A percentile compares a stretch with the other conserved stretches of the same genome.
Evolutionary conservation across 2,113 vertebrate genomes (phyloP).

Genomic region (Channa argus): DNA sequence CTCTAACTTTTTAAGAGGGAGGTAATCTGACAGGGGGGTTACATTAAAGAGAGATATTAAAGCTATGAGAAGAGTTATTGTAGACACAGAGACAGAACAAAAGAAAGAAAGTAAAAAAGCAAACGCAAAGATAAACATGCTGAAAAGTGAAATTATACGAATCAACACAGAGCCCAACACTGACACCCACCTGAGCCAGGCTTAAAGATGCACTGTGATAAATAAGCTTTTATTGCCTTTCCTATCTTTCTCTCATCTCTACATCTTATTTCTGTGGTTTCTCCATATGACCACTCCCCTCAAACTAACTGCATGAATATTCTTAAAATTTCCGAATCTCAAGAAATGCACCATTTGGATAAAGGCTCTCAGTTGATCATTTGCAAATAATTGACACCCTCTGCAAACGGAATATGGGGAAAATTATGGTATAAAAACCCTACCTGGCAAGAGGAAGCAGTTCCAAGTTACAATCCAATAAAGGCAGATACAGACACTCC

Average conservation of each 20-base stretch:
- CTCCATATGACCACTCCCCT: conserved; percentile 47
- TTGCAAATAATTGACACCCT: not conserved
- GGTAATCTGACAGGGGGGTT: conserved; percentile 22
- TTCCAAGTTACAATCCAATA: conserved; percentile 74
- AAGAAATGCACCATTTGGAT: conserved; percentile 31
- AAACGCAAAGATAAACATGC: not conserved
- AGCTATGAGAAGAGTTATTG: conserved; percentile 4
- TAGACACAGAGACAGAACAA: no score
- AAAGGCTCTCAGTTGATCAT: not conserved
- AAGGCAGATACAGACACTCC: conserved; percentile 62
- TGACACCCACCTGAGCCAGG: conserved; percentile 25
- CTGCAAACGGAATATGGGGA: conserved; percentile 7
- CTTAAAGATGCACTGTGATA: conserved; percentile 57
- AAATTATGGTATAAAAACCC: conserved; percentile 15
- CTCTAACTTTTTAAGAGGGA: conserved; percentile 20
- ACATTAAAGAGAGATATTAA: conserved; percentile 19
- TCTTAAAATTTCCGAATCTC: not conserved
- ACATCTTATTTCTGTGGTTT: not conserved
- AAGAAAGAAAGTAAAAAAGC: conserved; percentile 10
- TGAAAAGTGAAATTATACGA: conserved; percentile 9
- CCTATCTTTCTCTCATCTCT: conserved; percentile 61
- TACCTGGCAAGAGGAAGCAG: conserved; percentile 74
- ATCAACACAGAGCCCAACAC: not conserved
- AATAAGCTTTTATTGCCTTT: conserved; percentile 64
- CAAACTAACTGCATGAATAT: conserved; percentile 20